A percentile compares a stretch with the other conserved stretches of the same genome.
Conservation (phyloP, 2,113 vertebrate species). For the Cheirogaleus medius region DNA sequence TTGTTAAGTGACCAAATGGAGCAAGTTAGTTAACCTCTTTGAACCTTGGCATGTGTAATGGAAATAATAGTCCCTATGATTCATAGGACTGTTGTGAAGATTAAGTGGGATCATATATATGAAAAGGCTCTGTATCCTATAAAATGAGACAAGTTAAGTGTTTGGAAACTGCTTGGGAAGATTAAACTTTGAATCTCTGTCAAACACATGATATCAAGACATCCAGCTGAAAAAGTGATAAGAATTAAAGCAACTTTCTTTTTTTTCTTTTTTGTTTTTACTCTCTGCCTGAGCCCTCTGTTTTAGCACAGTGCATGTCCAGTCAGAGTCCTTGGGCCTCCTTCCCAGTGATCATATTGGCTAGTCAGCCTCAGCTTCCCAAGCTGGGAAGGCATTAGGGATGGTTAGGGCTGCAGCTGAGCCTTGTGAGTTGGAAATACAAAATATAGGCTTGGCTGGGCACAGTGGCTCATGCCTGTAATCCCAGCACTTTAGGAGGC, state of each 20-base stretch:
- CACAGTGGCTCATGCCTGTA: too few species aligned
- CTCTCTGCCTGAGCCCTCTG: background rate
- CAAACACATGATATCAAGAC: conserved; percentile 20
- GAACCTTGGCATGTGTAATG: conserved; percentile 21
- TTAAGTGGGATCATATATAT: background rate
- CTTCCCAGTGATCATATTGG: conserved; percentile 16
- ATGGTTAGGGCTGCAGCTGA: background rate
- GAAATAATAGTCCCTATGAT: background rate
- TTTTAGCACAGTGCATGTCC: conserved; percentile 27
- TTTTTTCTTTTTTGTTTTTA: background rate
- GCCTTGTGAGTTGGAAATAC: conserved; percentile 18
- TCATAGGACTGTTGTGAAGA: background rate
- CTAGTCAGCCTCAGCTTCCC: background rate
- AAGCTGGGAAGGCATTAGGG: background rate
- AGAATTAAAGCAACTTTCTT: conserved; percentile 28
- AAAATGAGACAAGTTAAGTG: background rate
- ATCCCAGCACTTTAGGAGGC: too few species aligned
- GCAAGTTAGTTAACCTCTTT: conserved; percentile 36
- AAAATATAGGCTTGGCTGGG: background rate
- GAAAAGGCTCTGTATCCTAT: background rate
- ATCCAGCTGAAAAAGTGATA: conserved; percentile 19
- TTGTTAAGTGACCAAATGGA: conserved; percentile 28
- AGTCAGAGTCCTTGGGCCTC: conserved; percentile 6
- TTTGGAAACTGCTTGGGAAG: conserved; percentile 18
- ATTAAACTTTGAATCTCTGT: conserved; percentile 31